Conservation (phyloP, 2,113 vertebrate genomes). For the Sturnus vulgaris region DNA sequence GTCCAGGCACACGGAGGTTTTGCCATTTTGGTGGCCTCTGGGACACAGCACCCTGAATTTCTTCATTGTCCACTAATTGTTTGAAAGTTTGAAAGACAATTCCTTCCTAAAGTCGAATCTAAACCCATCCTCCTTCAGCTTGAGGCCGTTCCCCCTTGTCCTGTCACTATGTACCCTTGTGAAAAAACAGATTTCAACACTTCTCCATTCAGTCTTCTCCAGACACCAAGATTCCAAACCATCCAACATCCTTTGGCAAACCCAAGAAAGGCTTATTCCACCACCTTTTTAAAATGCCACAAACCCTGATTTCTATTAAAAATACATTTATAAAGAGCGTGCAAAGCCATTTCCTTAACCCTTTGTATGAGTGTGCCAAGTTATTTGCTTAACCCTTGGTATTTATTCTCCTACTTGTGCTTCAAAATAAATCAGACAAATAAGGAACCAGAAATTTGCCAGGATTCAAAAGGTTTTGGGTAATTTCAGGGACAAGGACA, state of each 20-base stretch:
- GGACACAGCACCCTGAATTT: neutral
- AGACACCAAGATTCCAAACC: neutral
- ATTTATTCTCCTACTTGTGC: neutral
- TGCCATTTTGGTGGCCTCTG: neutral
- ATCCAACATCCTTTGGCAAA: neutral
- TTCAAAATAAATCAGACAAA: neutral
- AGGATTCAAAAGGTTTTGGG: neutral
- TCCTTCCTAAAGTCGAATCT: accelerated
- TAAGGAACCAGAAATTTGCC: neutral
- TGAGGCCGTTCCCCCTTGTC: too few species aligned
- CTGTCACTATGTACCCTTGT: neutral
- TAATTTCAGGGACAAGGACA: neutral
- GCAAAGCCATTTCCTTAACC: neutral
- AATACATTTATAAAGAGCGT: neutral
- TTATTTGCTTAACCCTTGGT: neutral
- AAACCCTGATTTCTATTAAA: neutral
- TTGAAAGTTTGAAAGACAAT: neutral
- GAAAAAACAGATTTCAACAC: neutral
- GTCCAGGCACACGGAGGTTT: neutral
- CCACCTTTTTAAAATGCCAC: neutral
- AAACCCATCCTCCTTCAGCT: neutral
- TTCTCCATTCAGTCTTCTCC: neutral
- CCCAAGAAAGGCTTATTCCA: neutral
- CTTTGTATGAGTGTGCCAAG: neutral
- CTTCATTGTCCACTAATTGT: neutral